phyloP scores from a whole-genome alignment of 2,113 vertebrate genomes.

The Menidia beryllina region DNA sequence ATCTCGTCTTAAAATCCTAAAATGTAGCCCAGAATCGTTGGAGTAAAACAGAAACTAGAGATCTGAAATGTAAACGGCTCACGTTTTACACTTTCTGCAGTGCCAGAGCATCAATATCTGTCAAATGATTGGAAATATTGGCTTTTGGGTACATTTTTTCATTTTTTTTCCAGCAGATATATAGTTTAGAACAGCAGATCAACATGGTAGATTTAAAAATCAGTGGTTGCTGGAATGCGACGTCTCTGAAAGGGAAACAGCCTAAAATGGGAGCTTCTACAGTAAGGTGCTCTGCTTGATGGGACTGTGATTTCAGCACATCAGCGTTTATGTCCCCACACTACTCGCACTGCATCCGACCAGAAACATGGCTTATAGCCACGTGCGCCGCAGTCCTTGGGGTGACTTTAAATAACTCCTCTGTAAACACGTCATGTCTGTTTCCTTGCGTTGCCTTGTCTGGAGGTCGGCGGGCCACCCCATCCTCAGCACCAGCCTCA shows the following conservation, averaged over 20 bases:
- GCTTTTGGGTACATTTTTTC: too few relatives aligned
- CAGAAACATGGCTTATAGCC: conserved; percentile 70
- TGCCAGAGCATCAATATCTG: too few relatives aligned
- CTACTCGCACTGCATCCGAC: conserved; percentile 21
- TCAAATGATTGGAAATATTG: too few relatives aligned
- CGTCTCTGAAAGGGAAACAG: neutral
- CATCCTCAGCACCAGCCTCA: neutral
- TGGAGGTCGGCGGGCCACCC: neutral
- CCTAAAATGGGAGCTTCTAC: neutral
- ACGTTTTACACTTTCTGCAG: too few relatives aligned
- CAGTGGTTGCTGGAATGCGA: too few relatives aligned
- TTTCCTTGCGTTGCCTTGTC: conserved; percentile 45
- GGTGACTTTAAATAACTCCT: conserved; percentile 75
- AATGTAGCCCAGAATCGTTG: too few relatives aligned
- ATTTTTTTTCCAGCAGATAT: too few relatives aligned
- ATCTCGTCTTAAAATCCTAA: too few relatives aligned
- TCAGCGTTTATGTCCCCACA: conserved; percentile 7
- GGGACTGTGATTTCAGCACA: conserved; percentile 47
- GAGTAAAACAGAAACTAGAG: too few relatives aligned
- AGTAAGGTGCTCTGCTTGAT: neutral
- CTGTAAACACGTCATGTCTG: conserved; percentile 76
- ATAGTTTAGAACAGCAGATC: too few relatives aligned
- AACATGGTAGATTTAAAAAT: too few relatives aligned
- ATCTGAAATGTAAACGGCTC: too few relatives aligned
- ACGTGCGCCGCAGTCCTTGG: conserved; percentile 65